These are phyloP conservation scores for Drosophila kanekoi DNA, from an alignment of 2,888 invertebrate species.

Conservation along the genomic window DNA sequence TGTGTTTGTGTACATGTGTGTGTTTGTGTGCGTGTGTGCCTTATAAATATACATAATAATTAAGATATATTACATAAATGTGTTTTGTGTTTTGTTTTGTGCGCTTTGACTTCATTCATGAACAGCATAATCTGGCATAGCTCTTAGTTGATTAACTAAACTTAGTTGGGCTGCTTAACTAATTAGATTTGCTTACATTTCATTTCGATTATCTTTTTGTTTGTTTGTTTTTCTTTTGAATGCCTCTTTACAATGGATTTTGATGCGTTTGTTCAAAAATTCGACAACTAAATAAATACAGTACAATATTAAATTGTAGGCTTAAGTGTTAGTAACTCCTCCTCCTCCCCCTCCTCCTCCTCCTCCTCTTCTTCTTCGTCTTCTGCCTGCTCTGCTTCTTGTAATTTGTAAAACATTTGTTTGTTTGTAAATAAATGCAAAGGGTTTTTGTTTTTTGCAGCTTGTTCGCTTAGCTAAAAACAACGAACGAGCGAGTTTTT, in stretches of 20 bases:
- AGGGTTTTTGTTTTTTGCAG: slow-evolving; percentile 57
- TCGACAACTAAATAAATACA: slow-evolving; percentile 58
- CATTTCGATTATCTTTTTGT: slow-evolving; percentile 20
- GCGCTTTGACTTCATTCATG: slow-evolving; percentile 75
- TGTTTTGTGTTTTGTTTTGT: slow-evolving; percentile 11
- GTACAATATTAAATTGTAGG: slow-evolving; percentile 24
- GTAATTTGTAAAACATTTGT: slow-evolving; percentile 1
- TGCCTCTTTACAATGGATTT: slow-evolving; percentile 73
- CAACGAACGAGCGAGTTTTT: neutral
- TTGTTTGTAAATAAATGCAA: slow-evolving; percentile 64
- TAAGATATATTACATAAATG: slow-evolving; percentile 33
- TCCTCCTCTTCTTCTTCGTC: slow-evolving; percentile 14
- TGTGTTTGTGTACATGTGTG: too few species aligned
- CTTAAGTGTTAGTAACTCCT: slow-evolving; percentile 17
- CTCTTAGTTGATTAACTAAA: slow-evolving; percentile 29
- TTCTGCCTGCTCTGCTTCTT: neutral
- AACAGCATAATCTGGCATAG: slow-evolving; percentile 69
- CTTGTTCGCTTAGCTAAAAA: slow-evolving; percentile 53
- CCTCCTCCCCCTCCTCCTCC: slow-evolving; percentile 11
- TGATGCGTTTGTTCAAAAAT: slow-evolving; percentile 39
- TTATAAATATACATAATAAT: slow-evolving; percentile 19
- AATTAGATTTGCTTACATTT: slow-evolving; percentile 24
- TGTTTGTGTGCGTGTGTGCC: neutral
- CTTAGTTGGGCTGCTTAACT: slow-evolving; percentile 4
- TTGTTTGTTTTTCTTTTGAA: slow-evolving; percentile 25